Evolutionary conservation across 1,140 invertebrate genomes (phyloP), one percentile per base, ranked within the genome.

Genomic region (Rhagoletis zephyria): DNA sequence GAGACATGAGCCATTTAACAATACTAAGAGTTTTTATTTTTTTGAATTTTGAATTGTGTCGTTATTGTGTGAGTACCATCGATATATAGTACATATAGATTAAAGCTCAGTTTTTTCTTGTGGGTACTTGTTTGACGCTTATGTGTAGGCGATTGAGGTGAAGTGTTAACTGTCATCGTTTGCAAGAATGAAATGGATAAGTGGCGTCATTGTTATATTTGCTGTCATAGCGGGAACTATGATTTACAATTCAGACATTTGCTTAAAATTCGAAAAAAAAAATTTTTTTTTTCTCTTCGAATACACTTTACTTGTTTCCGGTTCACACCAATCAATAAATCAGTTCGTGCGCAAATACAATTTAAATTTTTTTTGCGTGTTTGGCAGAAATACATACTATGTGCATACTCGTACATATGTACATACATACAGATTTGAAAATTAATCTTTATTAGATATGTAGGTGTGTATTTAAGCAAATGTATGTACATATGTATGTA

Each of bases 141-240:
- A 14, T 74, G 42, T 48, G 67, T 74, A 42, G 42, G 67, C 65
- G 40, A 14, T 48, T 10, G 4, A 70, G 42, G 65, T 48, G 65
- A 19, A 42, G 45, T 14, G 67, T 48, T 6, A 67, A 10, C 30
- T 40, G 9, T 30, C 42, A 42, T 45, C 67, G 67, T 6, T 74
- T 10, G 67, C 67, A 10, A 48, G 42, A 74, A 74, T 45, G 10
- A n/a, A 12, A 45, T 10, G 40, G 10, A 14, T 74, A 74, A 74
- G 67, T 74, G 67, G 67, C 67, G 67, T 74, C 67, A 74, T 74
- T 74, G 67, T 74, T 42, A 74, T 74, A 45, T 74, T 48, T 48
- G 67, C 67, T 74, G 42, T 74, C 67, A 45, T n/a, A 45, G 67
- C 67, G 67, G 42, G 45, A 74, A 45, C 40, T 74, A 48, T 12